These are phyloP conservation scores for Metaphire vulgaris DNA, from an alignment of 1,140 invertebrate species.

Conservation along the genomic window DNA sequence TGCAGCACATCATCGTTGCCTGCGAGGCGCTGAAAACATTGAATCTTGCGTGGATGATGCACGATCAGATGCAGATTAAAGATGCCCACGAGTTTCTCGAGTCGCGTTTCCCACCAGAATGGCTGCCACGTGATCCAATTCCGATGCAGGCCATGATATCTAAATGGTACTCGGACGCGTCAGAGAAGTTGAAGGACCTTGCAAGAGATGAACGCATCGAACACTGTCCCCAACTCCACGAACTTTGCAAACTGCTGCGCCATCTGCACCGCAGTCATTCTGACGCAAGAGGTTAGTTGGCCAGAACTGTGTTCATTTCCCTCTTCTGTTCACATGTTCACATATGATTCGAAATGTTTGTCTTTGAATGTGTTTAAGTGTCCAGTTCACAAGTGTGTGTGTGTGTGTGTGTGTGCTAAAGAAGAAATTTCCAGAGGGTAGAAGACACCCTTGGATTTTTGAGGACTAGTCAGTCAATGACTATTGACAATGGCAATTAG, in stretches of 20 bases:
- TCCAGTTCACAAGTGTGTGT: too few relatives aligned
- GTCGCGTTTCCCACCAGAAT: not conserved
- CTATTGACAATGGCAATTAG: too few relatives aligned
- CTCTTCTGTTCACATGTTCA: too few relatives aligned
- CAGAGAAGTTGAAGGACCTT: not conserved
- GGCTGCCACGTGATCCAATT: not conserved
- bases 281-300: not conserved
- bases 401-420: too few relatives aligned
- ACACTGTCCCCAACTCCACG: not conserved
- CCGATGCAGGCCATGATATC: not conserved
- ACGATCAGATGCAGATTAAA: not conserved
- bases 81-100: not conserved
- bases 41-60: not conserved
- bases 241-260: not conserved
- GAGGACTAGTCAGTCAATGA: too few relatives aligned
- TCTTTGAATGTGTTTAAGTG: too few relatives aligned
- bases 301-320: too few relatives aligned
- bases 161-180: not conserved
- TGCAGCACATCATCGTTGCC: not conserved
- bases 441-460: too few relatives aligned
- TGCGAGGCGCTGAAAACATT: conserved; percentile 14
- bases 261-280: not conserved
- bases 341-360: too few relatives aligned
- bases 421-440: too few relatives aligned
- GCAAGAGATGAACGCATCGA: not conserved